phyloP scores from a whole-genome alignment of 2,113 vertebrate species.

The Chlamydotis undulata region DNA sequence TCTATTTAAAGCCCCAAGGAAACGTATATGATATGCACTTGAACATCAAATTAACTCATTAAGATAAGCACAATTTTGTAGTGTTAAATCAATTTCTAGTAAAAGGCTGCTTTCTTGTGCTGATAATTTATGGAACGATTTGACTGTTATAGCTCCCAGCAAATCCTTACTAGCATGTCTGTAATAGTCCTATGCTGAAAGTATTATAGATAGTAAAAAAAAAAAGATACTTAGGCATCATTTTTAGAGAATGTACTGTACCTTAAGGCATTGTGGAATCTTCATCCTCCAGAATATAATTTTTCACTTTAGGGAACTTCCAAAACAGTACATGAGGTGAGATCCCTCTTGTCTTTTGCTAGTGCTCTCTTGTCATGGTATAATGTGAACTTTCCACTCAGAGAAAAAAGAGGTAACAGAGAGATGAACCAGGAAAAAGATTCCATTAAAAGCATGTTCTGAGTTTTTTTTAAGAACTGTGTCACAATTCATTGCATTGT shows the following conservation, averaged over 20 bases:
- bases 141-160: conserved; percentile 53
- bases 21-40: neutral
- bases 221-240: conserved; percentile 32
- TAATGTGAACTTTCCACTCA: neutral
- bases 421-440: neutral
- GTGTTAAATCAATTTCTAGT: conserved; percentile 47
- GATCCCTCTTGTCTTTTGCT: neutral
- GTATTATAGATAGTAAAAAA: conserved; percentile 26
- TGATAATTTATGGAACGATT: conserved; percentile 41
- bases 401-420: neutral
- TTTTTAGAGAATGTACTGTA: conserved; percentile 12
- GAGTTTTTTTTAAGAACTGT: neutral
- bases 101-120: conserved; percentile 21
- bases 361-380: neutral
- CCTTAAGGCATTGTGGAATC: conserved; percentile 30
- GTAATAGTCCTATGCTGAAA: conserved; percentile 15
- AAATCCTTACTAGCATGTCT: neutral
- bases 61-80: conserved; percentile 44
- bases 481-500: neutral
- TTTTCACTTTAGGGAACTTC: conserved; percentile 40
- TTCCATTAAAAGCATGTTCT: neutral
- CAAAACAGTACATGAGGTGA: neutral
- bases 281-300: neutral
- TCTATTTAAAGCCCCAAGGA: conserved; percentile 24
- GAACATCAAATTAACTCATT: conserved; percentile 47